Conservation (phyloP, 2,797 vertebrate genomes). For the Bovichtus diacanthus region DNA sequence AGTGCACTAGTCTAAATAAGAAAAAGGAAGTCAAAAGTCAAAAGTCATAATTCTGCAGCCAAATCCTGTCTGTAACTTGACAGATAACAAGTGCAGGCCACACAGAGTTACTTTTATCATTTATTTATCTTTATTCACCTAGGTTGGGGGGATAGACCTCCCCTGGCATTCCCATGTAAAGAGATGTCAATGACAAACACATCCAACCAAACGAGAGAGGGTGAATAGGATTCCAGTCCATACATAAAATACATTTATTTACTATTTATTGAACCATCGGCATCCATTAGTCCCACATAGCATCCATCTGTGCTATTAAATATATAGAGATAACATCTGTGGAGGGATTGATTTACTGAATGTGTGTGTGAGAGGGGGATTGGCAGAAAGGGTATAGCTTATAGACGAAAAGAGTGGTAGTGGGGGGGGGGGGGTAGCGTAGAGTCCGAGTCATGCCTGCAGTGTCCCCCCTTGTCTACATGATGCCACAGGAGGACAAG, state of each 20-base stretch:
- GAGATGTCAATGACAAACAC: conserved; percentile 88
- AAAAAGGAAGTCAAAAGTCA: too few species aligned
- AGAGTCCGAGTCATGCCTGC: conserved; percentile 64
- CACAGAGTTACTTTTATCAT: conserved; percentile 59
- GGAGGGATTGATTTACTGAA: conserved; percentile 76
- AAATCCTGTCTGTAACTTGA: conserved; percentile 1
- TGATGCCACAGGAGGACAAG: conserved; percentile 97
- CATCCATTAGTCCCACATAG: conserved; percentile 83
- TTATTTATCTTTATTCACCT: conserved; percentile 86
- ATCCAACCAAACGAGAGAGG: conserved; percentile 85
- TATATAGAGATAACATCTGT: conserved; percentile 88
- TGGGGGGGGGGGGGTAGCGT: conserved; percentile 40
- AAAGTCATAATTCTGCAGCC: not conserved
- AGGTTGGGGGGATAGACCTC: conserved; percentile 80
- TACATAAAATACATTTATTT: conserved; percentile 92
- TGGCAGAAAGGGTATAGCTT: conserved; percentile 69
- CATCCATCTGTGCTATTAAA: conserved; percentile 87
- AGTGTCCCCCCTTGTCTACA: conserved; percentile 85
- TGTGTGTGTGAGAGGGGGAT: conserved; percentile 53
- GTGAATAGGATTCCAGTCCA: conserved; percentile 83
- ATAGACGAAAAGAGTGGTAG: conserved; percentile 67
- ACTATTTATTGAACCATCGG: conserved; percentile 81
- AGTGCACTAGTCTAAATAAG: not conserved
- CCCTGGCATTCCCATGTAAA: conserved; percentile 88
- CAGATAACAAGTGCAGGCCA: conserved; percentile 49